These are phyloP conservation scores for Riparia riparia DNA, from an alignment of 2,113 vertebrate species.

Conservation along the genomic window DNA sequence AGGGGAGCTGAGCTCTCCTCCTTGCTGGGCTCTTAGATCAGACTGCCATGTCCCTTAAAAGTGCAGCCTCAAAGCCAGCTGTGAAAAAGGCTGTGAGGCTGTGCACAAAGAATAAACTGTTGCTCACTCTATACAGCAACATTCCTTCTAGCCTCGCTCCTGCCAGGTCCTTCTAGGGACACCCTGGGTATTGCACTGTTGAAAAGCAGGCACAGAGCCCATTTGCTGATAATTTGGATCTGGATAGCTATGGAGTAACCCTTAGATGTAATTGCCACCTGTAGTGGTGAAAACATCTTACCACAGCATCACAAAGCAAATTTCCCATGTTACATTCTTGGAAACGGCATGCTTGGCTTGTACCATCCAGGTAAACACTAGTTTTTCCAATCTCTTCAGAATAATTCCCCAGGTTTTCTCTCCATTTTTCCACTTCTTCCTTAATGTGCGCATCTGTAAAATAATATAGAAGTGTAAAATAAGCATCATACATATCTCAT, in stretches of 20 bases:
- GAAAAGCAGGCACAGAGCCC: neutral
- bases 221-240: rapidly evolving
- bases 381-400: slow-evolving; percentile 84
- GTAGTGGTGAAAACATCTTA: slow-evolving; percentile 54
- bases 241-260: neutral
- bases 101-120: neutral
- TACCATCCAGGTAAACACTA: slow-evolving; percentile 88
- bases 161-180: neutral
- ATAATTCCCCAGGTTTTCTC: slow-evolving; percentile 79
- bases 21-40: neutral
- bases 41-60: neutral
- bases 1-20: neutral
- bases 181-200: neutral
- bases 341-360: slow-evolving; percentile 83
- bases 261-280: neutral
- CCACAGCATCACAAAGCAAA: slow-evolving; percentile 92
- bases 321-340: slow-evolving; percentile 94
- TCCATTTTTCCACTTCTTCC: slow-evolving; percentile 85
- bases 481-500: neutral
- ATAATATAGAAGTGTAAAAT: neutral
- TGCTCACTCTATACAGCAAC: neutral
- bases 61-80: neutral
- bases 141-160: neutral
- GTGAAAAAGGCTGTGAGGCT: neutral
- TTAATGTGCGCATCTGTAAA: slow-evolving; percentile 81